Base-by-base conservation (phyloP, 2,888 invertebrate species). In the Lithophane ornitopus region DNA sequence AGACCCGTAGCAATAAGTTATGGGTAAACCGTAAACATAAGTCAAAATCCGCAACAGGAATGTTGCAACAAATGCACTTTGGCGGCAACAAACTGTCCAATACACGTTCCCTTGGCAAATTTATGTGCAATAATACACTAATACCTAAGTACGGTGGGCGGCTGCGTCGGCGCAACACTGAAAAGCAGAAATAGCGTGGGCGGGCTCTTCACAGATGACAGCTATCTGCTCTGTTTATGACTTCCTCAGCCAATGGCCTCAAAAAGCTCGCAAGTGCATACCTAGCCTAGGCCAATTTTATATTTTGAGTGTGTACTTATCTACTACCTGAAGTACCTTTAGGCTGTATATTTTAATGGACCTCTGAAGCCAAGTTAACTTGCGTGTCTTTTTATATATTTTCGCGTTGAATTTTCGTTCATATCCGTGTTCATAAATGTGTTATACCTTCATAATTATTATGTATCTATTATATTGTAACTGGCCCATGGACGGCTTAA, bases 191-290 rank as follows among this genome's bases (percentile, higher is more conserved):
- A 96, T 96, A 96, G 96, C 94, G 95, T 94, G 94, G 96, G 96
- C 96, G 96, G 94, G 92, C 91, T 88, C 93, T 93, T 94, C 93
- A 93, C 95, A 95, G 93, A 94, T 93, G 95, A 96, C 95, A 94
- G 95, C 95, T 94, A 94, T 93, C 94, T 93, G 89, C 90, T 90
- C 91, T 91, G 91, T 95, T 96, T 96, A 96, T 94, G 95, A 96
- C 96, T 96, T 96, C 96, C 96, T 95, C 95, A 95, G 96, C 95
- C 95, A 95, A 95, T 94, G 95, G 94, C 95, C 95, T 94, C 91
- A 85, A 83, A 81, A 85, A 71, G 87, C 82, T 70, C 76, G 76
- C 77, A 52, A 79, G 80, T 76, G 76, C 89, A 78, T 84, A 83
- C 79, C 84, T 84, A 82, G 76, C 80, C 73, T 75, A 75, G 74